Conservation (phyloP, 1,140 invertebrate genomes). For the Meloidogyne chitwoodi region DNA sequence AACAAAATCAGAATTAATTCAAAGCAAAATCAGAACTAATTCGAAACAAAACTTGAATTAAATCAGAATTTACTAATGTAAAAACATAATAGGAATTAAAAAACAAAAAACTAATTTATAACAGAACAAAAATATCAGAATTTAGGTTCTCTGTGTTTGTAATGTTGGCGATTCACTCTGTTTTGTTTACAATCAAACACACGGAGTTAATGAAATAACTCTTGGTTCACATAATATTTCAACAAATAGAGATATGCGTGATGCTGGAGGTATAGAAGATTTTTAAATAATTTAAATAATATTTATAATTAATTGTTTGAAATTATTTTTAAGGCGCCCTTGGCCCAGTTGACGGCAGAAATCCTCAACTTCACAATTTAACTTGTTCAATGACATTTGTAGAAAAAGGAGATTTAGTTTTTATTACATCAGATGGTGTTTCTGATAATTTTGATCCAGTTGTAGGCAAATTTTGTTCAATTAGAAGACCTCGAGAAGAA, state of each 20-base stretch:
- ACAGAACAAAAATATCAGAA: not conserved
- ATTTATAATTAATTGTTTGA: not conserved
- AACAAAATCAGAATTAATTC: not conserved
- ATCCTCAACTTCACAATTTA: constrained; percentile 83
- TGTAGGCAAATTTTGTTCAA: constrained; percentile 82
- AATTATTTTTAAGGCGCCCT: constrained; percentile 67
- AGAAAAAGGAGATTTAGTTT: constrained; percentile 74
- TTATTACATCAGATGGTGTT: constrained; percentile 83
- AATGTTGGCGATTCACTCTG: constrained; percentile 85
- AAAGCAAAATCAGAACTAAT: not conserved
- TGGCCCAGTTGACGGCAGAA: constrained; percentile 79
- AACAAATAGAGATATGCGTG: constrained; percentile 82
- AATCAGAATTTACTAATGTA: not conserved
- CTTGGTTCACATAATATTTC: constrained; percentile 81
- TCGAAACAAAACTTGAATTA: constrained; percentile 6
- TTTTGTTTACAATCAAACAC: constrained; percentile 76
- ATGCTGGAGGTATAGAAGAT: constrained; percentile 70
- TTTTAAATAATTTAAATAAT: not conserved
- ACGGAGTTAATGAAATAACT: constrained; percentile 70
- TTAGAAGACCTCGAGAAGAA: constrained; percentile 49
- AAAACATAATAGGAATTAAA: not conserved
- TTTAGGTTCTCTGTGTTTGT: constrained; percentile 74
- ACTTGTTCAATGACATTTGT: constrained; percentile 82
- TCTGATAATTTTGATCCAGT: constrained; percentile 90
- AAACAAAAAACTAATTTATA: no score